These are phyloP conservation scores for Formica exsecta DNA, from an alignment of 1,140 invertebrate species.

Conservation along the genomic window DNA sequence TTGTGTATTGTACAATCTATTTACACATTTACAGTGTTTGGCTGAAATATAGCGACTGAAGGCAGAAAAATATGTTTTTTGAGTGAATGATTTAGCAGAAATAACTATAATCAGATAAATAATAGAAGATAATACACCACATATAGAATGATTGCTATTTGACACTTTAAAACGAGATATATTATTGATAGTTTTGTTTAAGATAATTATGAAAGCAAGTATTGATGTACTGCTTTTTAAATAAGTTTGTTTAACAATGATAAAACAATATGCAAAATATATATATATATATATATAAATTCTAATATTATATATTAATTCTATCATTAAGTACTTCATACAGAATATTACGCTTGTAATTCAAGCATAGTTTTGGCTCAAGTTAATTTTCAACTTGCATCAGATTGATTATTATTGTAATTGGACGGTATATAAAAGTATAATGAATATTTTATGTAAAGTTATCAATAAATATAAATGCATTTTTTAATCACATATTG, in stretches of 20 bases:
- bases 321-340: slow-evolving; percentile 21
- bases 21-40: slow-evolving; percentile 68
- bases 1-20: slow-evolving; percentile 65
- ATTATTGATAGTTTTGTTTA: slow-evolving; percentile 66
- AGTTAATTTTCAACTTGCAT: slow-evolving; percentile 27
- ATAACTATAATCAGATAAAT: slow-evolving; percentile 63
- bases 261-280: slow-evolving; percentile 64
- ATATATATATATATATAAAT: too few species aligned
- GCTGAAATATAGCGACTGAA: slow-evolving; percentile 72
- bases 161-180: slow-evolving; percentile 60
- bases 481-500: slow-evolving; percentile 21
- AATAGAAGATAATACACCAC: slow-evolving; percentile 47
- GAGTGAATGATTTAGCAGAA: slow-evolving; percentile 64
- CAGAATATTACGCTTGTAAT: not conserved
- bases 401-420: slow-evolving; percentile 15
- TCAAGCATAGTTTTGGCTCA: slow-evolving; percentile 7
- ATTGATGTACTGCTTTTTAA: slow-evolving; percentile 66
- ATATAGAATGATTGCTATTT: slow-evolving; percentile 61
- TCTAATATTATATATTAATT: not conserved
- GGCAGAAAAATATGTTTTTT: slow-evolving; percentile 51
- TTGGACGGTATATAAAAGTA: slow-evolving; percentile 41
- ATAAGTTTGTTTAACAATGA: slow-evolving; percentile 63
- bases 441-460: slow-evolving; percentile 32
- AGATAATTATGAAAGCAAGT: slow-evolving; percentile 54
- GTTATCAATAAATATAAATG: slow-evolving; percentile 55